Conservation (phyloP, 35 echinoderm and acorn worm species). For the Ophioderma brevispina region DNA sequence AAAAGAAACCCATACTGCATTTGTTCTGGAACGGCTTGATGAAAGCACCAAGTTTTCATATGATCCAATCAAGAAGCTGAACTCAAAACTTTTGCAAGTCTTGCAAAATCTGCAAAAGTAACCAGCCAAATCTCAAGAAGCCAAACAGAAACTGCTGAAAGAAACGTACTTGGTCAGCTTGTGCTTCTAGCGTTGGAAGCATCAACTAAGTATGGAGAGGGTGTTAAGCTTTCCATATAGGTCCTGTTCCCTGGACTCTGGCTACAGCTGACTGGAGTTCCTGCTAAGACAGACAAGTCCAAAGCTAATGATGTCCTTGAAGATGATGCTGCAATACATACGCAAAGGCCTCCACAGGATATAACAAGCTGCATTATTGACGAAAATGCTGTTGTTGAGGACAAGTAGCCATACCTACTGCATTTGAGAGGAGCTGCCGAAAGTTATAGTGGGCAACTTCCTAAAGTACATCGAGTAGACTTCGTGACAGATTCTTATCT, state of each 20-base stretch:
- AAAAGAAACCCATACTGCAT: neutral
- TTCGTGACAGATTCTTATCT: no score
- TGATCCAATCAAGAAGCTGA: neutral
- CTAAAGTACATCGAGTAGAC: no score
- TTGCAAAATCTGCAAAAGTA: neutral
- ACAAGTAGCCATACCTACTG: neutral
- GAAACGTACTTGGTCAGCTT: conserved; percentile 2
- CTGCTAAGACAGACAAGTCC: neutral
- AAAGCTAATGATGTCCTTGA: neutral
- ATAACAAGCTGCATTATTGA: no score
- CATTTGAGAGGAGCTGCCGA: neutral
- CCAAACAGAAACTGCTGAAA: neutral
- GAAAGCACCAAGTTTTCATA: neutral
- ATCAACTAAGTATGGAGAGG: neutral
- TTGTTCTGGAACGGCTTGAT: neutral
- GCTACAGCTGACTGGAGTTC: conserved; percentile 11
- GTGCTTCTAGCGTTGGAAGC: neutral
- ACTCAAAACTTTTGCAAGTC: neutral
- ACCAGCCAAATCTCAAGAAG: neutral
- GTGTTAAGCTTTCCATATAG: neutral
- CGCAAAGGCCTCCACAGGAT: neutral
- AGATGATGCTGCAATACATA: neutral
- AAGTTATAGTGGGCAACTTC: neutral
- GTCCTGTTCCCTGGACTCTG: neutral
- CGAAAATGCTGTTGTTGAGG: no score